phyloP scores from a whole-genome alignment of 2,888 invertebrate genomes.

The Melangyna quadrimaculata region DNA sequence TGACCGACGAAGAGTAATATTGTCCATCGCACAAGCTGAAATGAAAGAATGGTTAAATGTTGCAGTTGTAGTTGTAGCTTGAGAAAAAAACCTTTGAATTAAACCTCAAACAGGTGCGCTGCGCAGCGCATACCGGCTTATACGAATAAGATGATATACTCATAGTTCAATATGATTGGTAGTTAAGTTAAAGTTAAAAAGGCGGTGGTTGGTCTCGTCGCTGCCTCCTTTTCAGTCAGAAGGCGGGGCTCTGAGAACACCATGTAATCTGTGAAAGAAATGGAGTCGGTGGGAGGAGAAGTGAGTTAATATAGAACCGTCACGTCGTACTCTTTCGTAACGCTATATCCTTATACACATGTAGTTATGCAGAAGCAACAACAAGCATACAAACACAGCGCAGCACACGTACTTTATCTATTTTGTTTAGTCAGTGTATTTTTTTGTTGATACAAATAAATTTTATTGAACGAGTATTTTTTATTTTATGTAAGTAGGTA shows the following conservation, averaged over 20 bases:
- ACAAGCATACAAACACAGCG: neutral
- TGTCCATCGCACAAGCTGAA: neutral
- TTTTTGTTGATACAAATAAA: neutral
- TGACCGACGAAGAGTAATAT: too few species aligned
- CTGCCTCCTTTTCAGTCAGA: neutral
- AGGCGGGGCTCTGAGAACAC: slow-evolving; percentile 34
- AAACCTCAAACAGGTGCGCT: slow-evolving; percentile 55
- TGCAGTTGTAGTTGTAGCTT: neutral
- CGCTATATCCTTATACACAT: neutral
- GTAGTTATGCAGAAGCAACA: neutral
- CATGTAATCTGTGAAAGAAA: slow-evolving; percentile 15
- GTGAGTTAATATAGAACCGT: neutral
- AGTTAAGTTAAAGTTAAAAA: neutral
- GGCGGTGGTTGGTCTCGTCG: slow-evolving; percentile 13
- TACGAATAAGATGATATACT: neutral
- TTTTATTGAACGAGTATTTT: neutral
- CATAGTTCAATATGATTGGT: slow-evolving; percentile 34
- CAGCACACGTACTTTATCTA: slow-evolving; percentile 1
- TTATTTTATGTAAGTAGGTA: neutral
- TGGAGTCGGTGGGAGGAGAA: slow-evolving; percentile 54
- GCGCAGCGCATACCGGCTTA: slow-evolving; percentile 47
- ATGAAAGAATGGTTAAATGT: neutral
- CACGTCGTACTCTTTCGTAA: slow-evolving; percentile 17
- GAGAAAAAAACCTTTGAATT: slow-evolving; percentile 1
- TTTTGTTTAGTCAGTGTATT: slow-evolving; percentile 17